Base-by-base conservation (phyloP, 2,888 invertebrate genomes). In the Ormyrus labotus region DNA sequence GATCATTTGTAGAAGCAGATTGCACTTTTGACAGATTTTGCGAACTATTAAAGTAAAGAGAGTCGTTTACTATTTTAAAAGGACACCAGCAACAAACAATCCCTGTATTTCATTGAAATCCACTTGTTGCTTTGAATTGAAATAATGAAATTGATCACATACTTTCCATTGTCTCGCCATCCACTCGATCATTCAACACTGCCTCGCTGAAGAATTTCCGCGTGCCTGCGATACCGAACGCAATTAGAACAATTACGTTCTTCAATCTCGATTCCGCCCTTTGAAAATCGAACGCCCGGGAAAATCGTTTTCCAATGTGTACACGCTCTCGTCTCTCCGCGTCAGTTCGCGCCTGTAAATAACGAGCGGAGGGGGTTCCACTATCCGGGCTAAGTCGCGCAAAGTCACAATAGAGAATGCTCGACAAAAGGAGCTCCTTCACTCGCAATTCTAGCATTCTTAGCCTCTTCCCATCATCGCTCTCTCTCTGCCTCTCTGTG, bases 291-390 rank as follows among this genome's bases (percentile, higher is more conserved):
- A 13, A 7, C 19, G 68, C 5, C n/a, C 45, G 4, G 13, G 55
- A 55, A 65, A 65, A 65, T n/a, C n/a, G 13, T 19, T 58, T 57
- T 48, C n/a, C 45, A 5, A 13, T 57, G 13, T 13, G 48, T 57
- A 57, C 55, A 53, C 53, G 55, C n/a, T 11, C 50, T 3, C 50
- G 48, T 50, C 64, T 8, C 7, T 13, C 9, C 13, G 10, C 64
- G 47, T 47, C 45, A 55, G 13, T 64, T 73, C 64, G 48, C 63
- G 64, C 73, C 55, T 73, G 73, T 73, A 64, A 64, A 73, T 73
- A 64, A 73, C 73, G 73, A 73, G 19, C 19, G 73, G 45, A 13
- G 6, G 10, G 9, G 45, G 10, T 45, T 34, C 34, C 34, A 4
- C 34, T 34, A 48, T 47, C 47, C 60, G 50, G 19, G 47, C 48